A percentile compares a stretch with the other conserved stretches of the same genome.
phyloP scores from a whole-genome alignment of 2,113 vertebrate genomes.

The Bujurquina vittata region DNA sequence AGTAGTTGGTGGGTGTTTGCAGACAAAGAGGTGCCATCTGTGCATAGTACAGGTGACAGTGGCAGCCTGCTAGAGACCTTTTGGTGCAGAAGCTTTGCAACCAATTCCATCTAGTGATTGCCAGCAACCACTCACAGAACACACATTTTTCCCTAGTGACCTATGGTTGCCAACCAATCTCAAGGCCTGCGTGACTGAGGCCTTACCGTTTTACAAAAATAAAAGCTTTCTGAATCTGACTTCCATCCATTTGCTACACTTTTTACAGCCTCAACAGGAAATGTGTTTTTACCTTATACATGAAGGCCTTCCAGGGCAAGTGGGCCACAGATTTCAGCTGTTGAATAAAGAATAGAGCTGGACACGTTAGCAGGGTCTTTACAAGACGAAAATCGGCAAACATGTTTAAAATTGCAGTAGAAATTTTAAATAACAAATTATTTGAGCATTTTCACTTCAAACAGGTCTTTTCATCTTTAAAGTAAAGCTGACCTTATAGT shows the following conservation, averaged over 20 bases:
- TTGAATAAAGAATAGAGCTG: slow-evolving; percentile 53
- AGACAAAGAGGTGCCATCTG: background rate
- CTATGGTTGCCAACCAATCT: background rate
- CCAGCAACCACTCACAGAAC: background rate
- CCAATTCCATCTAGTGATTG: background rate
- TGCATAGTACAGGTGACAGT: background rate
- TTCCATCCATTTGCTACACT: background rate
- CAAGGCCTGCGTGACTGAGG: background rate
- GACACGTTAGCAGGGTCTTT: background rate
- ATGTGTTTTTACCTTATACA: slow-evolving; percentile 89
- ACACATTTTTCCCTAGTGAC: fast-evolving
- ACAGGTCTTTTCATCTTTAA: background rate
- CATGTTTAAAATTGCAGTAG: too few species aligned
- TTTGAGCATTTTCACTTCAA: too few species aligned
- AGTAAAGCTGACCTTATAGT: slow-evolving; percentile 89
- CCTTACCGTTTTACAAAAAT: background rate
- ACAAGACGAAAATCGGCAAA: background rate
- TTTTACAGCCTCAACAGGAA: background rate
- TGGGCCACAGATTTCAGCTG: slow-evolving; percentile 99
- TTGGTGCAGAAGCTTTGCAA: background rate
- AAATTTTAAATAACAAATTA: background rate
- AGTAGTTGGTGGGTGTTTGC: background rate
- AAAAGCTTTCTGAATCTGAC: background rate
- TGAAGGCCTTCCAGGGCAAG: slow-evolving; percentile 98
- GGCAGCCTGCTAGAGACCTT: fast-evolving